Base-by-base conservation (phyloP, 2,113 vertebrate genomes). In the Probosciger aterrimus region DNA sequence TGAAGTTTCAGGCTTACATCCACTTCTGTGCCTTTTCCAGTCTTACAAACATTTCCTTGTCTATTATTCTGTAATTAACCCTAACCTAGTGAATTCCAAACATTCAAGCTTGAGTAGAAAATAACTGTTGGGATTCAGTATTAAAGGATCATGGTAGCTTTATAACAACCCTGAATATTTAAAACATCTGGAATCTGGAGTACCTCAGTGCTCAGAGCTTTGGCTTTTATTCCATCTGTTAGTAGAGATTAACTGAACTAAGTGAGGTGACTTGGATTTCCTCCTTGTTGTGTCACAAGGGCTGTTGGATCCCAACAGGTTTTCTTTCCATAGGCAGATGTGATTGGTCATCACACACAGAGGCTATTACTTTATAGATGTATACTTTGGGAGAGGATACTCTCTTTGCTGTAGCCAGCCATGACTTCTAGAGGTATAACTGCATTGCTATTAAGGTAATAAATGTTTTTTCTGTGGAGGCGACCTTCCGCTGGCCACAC, bases 241-340 rank as follows among this genome's bases (percentile, higher is more conserved):
- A 79, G 57, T 39, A 39, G 52, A 88, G 67, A 79, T 76, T 27
- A 67, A 35, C 41, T 65, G 50, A 82, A 37, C 60, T 67, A 59
- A 62, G 18, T 39, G 49, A 92, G 65, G 43, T 78, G 69, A 37
- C 20, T 89, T 78, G 55, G 31, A 67, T 92, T 93, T 82, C n/a
- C 35, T 81, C 35, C 41, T 62, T 1, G 1, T 39, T 65, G 24
- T 91, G 27, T 77, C 76, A 81, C 64, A 77, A 87, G 9, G 18
- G 5, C n/a, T 59, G 30, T 7, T 63, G 28, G 22, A 59, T 70
- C 16, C 43, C 4, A 1, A 24, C 19, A 39, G 18, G 3, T 71
- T 14, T 53, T 67, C 41, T 43, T 79, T 71, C 30, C 2, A 1
- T 70, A 19, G 52, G 16, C 22, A 75, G 33, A 47, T 0, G 0